phyloP scores from a whole-genome alignment of 2,113 vertebrate species.

The Rutilus rutilus region DNA sequence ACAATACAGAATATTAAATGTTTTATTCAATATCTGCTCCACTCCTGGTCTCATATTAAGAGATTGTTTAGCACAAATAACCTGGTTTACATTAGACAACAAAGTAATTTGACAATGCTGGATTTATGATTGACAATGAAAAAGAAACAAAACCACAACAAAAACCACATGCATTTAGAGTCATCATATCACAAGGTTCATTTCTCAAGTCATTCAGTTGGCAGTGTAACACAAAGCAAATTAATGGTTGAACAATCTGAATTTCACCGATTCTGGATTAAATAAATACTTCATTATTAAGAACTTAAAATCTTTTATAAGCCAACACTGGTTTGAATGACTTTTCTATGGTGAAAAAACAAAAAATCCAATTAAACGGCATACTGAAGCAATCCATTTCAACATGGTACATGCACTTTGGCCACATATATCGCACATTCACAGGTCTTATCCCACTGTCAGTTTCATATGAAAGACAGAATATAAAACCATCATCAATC shows the following conservation, averaged over 20 bases:
- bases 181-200: slow-evolving; percentile 1
- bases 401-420: not conserved
- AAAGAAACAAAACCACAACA: slow-evolving; percentile 17
- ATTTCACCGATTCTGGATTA: not conserved
- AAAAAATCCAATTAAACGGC: not conserved
- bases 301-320: not conserved
- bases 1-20: not conserved
- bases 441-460: slow-evolving; percentile 4
- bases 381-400: not conserved
- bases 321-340: not conserved
- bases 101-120: slow-evolving; percentile 15
- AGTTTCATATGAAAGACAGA: not conserved
- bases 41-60: not conserved
- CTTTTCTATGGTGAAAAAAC: not conserved
- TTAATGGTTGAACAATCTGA: slow-evolving; percentile 14
- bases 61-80: slow-evolving; percentile 35
- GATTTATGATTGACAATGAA: slow-evolving; percentile 34
- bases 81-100: slow-evolving; percentile 17
- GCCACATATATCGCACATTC: slow-evolving; percentile 5
- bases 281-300: not conserved
- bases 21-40: slow-evolving; percentile 33
- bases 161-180: slow-evolving; percentile 21
- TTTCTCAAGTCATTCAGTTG: not conserved
- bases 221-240: slow-evolving; percentile 21
- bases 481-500: not conserved